Evolutionary conservation across 2,113 vertebrate species (phyloP).

Genomic region (Takifugu flavidus): DNA sequence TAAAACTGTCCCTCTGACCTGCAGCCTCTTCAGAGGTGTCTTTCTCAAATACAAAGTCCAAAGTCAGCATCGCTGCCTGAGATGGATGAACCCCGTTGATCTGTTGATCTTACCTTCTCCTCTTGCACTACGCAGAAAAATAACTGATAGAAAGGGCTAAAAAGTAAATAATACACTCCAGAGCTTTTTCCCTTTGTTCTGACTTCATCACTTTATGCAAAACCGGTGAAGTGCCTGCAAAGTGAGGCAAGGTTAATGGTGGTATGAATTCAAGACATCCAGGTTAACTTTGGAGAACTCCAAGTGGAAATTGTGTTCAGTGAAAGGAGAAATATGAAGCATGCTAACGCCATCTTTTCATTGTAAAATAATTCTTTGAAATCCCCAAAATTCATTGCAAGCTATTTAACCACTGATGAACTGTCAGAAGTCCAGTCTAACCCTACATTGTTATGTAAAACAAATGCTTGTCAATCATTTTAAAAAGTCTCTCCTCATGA

Average conservation of each 20-base stretch:
- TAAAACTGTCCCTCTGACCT: too few relatives aligned
- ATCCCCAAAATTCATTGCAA: background rate
- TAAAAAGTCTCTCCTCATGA: slow-evolving; percentile 42
- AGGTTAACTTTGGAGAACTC: slow-evolving; percentile 14
- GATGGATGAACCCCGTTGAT: too few relatives aligned
- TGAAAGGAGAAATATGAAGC: background rate
- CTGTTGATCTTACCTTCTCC: too few relatives aligned
- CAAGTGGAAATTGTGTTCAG: slow-evolving; percentile 6
- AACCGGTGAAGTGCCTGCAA: slow-evolving; percentile 14
- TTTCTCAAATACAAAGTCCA: too few relatives aligned
- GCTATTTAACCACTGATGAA: slow-evolving; percentile 11
- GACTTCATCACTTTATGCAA: background rate
- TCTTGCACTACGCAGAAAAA: too few relatives aligned
- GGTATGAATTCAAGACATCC: background rate
- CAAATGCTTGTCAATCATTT: slow-evolving; percentile 52
- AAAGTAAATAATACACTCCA: background rate
- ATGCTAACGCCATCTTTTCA: background rate
- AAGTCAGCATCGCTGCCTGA: too few relatives aligned
- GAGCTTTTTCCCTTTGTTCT: background rate
- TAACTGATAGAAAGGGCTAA: background rate
- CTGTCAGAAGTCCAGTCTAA: slow-evolving; percentile 1
- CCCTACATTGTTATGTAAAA: slow-evolving; percentile 21
- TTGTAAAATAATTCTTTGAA: slow-evolving; percentile 5
- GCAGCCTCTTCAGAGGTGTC: too few relatives aligned
- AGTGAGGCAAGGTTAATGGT: slow-evolving; percentile 25